These are phyloP conservation scores for Pseudomyrmex concolor DNA, from an alignment of 1,140 invertebrate species.

Conservation along the genomic window DNA sequence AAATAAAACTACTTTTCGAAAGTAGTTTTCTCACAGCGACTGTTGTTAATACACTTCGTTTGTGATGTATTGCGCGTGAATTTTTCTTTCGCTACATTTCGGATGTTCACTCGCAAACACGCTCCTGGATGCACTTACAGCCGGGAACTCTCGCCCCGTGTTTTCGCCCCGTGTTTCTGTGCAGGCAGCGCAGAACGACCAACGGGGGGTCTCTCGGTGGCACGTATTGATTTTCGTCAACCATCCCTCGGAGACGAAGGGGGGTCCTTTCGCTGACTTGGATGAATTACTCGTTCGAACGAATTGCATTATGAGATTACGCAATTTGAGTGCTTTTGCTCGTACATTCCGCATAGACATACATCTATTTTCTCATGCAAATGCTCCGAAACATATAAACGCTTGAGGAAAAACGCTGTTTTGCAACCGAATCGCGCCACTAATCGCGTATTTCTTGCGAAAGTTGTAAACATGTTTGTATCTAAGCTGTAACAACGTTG, in stretches of 20 bases:
- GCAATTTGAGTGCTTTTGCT: slow-evolving; percentile 42
- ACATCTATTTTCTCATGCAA: slow-evolving; percentile 6
- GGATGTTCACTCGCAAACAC: not conserved
- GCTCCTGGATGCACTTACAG: slow-evolving; percentile 48
- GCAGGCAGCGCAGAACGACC: slow-evolving; percentile 18
- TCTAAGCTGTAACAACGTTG: not conserved
- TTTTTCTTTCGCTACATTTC: not conserved
- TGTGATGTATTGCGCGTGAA: not conserved
- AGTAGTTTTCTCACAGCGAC: no score
- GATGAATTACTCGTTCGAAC: slow-evolving; percentile 69
- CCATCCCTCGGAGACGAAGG: slow-evolving; percentile 39
- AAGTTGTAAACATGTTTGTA: slow-evolving; percentile 1
- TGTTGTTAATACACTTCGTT: not conserved
- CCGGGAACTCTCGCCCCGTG: slow-evolving; percentile 41
- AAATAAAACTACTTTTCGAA: no score
- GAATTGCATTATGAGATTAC: slow-evolving; percentile 73
- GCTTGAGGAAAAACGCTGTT: not conserved
- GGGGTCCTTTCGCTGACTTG: slow-evolving; percentile 70
- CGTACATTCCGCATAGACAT: not conserved
- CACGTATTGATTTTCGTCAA: slow-evolving; percentile 72
- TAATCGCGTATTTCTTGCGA: not conserved
- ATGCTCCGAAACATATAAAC: not conserved
- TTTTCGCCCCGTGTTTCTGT: slow-evolving; percentile 54
- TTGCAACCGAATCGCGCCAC: not conserved
- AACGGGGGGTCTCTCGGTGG: slow-evolving; percentile 47